Base-by-base conservation (phyloP, 2,797 vertebrate species). In the Eleutherodactylus coqui region DNA sequence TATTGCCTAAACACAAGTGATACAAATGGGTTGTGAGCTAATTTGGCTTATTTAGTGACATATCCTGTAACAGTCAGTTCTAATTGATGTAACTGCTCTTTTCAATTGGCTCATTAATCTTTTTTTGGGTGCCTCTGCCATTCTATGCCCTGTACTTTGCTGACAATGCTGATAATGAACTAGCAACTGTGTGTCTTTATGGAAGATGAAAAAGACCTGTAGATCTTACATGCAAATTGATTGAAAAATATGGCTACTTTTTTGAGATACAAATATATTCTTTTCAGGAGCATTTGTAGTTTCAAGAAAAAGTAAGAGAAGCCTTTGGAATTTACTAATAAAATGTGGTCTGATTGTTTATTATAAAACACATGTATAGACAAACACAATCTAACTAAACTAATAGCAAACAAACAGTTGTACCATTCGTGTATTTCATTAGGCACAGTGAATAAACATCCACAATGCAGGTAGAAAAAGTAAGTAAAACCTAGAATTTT, bases 81-180 rank as follows among this genome's bases (percentile, higher is more conserved):
- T 82, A 86, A 82, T 77, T 82, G 79, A 86, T 78, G 79, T 86
- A 77, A 76, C 85, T 82, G 85, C 85, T 86, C 79, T 82, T 86
- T 86, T 86, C 79, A 82, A 86, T 82, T 83, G 85, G 60, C 79
- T 82, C 79, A 82, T 86, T 86, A 86, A 86, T 86, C 85, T 86
- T 82, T 82, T 84, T 79, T 82, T 83, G 79, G 85, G 72, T 73
- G 67, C 72, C 67, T 58, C 36, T 80, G 79, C 79, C 79, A 70
- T 70, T 86, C 75, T 55, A 58, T 86, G 79, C 32, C 73, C 79
- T 77, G 58, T 69, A 75, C 72, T 17, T 34, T 58, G 47, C 58
- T 82, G 79, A 69, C 79, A 82, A 49, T 53, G 64, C 38, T 69
- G 79, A 82, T 82, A 82, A 78, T 86, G 60, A 86, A 58, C 79